A percentile compares a stretch with the other conserved stretches of the same genome.
These are phyloP conservation scores for Paedocypris sp. DNA, from an alignment of 2,113 vertebrate species.

Conservation along the genomic window DNA sequence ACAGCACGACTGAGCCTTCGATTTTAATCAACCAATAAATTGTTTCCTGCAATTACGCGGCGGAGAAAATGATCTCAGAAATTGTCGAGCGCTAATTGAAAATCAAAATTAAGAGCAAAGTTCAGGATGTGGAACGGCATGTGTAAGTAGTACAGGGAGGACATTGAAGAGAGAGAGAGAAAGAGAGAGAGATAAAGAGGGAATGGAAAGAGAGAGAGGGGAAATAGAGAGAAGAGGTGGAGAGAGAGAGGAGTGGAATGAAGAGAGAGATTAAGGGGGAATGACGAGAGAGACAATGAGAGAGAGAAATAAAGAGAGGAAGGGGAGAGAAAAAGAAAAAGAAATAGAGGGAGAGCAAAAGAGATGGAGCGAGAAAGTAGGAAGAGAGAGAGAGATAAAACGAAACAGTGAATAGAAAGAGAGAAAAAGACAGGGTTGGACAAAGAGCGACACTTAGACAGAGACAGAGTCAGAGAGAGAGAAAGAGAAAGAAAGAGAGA, in stretches of 20 bases:
- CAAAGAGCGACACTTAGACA: too few species aligned
- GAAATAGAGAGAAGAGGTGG: too few species aligned
- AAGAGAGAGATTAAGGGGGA: too few species aligned
- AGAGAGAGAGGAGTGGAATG: neutral
- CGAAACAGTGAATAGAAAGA: neutral
- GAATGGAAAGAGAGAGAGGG: too few species aligned
- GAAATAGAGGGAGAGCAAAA: too few species aligned
- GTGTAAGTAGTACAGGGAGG: neutral
- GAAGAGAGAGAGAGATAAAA: too few species aligned
- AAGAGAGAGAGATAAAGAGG: neutral
- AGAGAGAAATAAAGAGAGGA: too few species aligned
- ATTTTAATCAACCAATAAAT: slow-evolving; percentile 93
- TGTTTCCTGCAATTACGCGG: slow-evolving; percentile 92
- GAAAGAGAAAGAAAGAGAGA: neutral
- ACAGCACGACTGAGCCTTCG: slow-evolving; percentile 72
- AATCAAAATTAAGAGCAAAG: slow-evolving; percentile 87
- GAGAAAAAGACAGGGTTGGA: neutral
- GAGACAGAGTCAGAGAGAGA: neutral
- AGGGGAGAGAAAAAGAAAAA: too few species aligned
- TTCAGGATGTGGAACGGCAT: slow-evolving; percentile 63
- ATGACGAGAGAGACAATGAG: neutral
- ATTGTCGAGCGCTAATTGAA: slow-evolving; percentile 86
- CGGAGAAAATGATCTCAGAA: slow-evolving; percentile 82
- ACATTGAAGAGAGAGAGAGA: neutral
- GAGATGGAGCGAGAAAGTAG: too few species aligned